A percentile compares a stretch with the other conserved stretches of the same genome.
phyloP scores from a whole-genome alignment of 2,797 vertebrate species.

The Limosa lapponica region DNA sequence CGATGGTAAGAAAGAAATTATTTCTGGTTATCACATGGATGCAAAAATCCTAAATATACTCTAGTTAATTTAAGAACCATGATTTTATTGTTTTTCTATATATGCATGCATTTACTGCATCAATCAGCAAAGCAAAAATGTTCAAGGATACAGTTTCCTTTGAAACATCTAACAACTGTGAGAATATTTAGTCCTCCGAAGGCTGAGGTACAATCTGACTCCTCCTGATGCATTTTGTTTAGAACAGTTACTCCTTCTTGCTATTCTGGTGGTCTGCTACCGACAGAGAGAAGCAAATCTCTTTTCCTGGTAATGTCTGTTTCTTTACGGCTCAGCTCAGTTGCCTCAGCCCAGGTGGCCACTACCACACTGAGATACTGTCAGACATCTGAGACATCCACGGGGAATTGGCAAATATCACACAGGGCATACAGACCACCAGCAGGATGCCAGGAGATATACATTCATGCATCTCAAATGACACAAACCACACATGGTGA shows the following conservation, averaged over 20 bases:
- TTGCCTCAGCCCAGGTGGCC: background rate
- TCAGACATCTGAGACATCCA: background rate
- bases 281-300: background rate
- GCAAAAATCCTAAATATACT: background rate
- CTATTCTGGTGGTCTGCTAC: background rate
- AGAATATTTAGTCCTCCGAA: background rate
- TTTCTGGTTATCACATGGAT: background rate
- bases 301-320: accelerated
- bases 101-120: background rate
- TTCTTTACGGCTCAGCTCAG: background rate
- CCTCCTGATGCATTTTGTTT: background rate
- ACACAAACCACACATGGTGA: background rate
- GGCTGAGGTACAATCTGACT: background rate
- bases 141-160: background rate
- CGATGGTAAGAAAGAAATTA: slow-evolving; percentile 84
- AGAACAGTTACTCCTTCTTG: background rate
- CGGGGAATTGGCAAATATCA: background rate
- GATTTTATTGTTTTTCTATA: background rate
- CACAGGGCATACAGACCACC: background rate
- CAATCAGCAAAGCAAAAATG: background rate
- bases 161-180: background rate
- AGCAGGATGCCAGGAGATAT: background rate
- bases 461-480: background rate
- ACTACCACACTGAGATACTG: background rate
- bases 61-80: background rate